Conservation (phyloP, 92 coral and sea anemone species). For the Desmophyllum pertusum region DNA sequence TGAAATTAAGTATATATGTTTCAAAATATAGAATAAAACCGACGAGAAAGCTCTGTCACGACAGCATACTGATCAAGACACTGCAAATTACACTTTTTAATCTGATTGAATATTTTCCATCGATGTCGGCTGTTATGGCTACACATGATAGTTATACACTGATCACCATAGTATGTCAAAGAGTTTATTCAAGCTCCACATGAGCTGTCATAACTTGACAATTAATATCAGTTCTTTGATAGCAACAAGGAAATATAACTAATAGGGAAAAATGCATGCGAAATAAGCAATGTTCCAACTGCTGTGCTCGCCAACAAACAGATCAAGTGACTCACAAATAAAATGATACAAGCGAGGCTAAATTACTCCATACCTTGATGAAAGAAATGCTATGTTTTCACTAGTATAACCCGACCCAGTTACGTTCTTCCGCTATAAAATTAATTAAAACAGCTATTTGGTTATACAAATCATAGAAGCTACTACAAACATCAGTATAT, state of each 20-base stretch:
- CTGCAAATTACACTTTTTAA: too few relatives aligned
- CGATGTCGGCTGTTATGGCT: too few relatives aligned
- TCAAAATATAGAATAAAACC: too few relatives aligned
- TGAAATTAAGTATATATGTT: too few relatives aligned
- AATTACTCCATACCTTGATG: too few relatives aligned
- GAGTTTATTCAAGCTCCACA: neutral
- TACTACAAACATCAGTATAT: neutral
- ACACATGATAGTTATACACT: too few relatives aligned
- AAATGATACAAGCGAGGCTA: neutral
- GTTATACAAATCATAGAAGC: neutral
- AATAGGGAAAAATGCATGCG: neutral
- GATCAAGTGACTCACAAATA: neutral
- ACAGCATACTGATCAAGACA: too few relatives aligned
- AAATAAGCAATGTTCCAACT: neutral
- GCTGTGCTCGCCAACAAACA: neutral
- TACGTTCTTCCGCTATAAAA: too few relatives aligned
- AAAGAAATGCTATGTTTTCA: too few relatives aligned
- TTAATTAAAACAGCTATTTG: neutral
- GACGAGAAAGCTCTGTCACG: too few relatives aligned
- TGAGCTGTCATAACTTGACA: constrained; percentile 7
- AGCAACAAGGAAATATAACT: neutral
- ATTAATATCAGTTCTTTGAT: neutral
- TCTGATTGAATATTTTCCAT: too few relatives aligned
- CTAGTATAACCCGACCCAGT: too few relatives aligned
- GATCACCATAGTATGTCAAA: neutral